Evolutionary conservation across 1,140 invertebrate species (phyloP), one percentile per base, ranked within the genome.

Genomic region (Lordiphosa clarofinis): DNA sequence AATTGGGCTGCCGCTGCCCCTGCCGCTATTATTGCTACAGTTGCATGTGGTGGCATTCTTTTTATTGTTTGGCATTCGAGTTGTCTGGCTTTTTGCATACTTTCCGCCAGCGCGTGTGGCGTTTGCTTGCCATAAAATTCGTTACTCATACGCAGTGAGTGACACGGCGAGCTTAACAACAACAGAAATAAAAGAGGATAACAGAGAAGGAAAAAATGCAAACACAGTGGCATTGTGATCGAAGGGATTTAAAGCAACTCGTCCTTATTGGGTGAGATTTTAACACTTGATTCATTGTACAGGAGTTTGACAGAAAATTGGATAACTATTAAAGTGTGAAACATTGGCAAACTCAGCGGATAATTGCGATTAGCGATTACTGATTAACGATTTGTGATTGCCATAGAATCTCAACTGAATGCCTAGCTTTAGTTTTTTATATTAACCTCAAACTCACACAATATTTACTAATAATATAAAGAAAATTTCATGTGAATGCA

Each of bases 91-190:
- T 59, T 61, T 56, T 52, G 47, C 21, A 56, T 13, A 12, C 21
- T 48, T 31, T 43, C 12, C 9, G 7, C 36, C 4, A 4, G 35
- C 36, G 38, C n/a, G 24, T 28, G 24, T 28, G 24, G 24, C 24
- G 24, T 28, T 21, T 36, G 63, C 28, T 28, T 15, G 64, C 49
- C 35, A 44, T 55, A 42, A 60, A 69, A 55, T 61, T 40, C 66
- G 65, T 64, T 61, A 53, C 61, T 49, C 57, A 59, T 81, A 75
- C 66, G 61, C 58, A 60, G 50, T 40, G 72, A 58, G 59, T 61
- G 78, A 58, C 64, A 37, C 63, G 48, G 48, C 50, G 37, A 52
- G 60, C 48, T 69, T 52, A 67, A 59, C 68, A 58, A 31, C 19
- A 50, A 59, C 15, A 53, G 12, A 8, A 24, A 42, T 28, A 9